Evolutionary conservation across 2,113 vertebrate genomes (phyloP).

Genomic region (Malurus alboscapulatus): DNA sequence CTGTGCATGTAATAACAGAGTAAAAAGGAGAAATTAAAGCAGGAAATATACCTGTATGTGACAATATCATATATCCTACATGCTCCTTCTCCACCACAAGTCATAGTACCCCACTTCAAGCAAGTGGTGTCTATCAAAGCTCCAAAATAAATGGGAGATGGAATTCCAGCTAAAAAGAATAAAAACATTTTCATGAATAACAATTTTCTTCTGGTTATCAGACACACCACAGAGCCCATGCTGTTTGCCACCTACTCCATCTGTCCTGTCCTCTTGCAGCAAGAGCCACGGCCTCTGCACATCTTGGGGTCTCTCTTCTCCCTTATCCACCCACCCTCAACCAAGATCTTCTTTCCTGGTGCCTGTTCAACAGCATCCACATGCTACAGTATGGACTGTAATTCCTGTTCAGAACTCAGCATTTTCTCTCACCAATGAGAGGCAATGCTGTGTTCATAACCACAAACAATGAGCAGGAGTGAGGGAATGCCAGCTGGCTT

Average conservation of each 20-base stretch:
- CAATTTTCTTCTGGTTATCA: background rate
- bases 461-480: background rate
- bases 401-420: background rate
- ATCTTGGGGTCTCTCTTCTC: background rate
- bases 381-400: background rate
- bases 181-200: background rate
- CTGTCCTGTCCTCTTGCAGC: background rate
- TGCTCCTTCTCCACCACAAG: constrained; percentile 82
- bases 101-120: constrained; percentile 88
- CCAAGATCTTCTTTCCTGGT: background rate
- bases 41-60: constrained; percentile 77
- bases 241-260: background rate
- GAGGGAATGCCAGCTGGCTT: background rate
- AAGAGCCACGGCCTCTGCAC: background rate
- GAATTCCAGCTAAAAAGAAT: constrained; percentile 85
- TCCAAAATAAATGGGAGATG: constrained; percentile 92
- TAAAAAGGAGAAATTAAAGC: background rate
- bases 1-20: background rate
- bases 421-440: background rate
- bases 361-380: background rate
- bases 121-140: constrained; percentile 89
- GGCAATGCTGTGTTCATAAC: background rate
- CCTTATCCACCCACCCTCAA: background rate
- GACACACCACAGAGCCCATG: background rate
- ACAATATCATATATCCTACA: constrained; percentile 83